A percentile compares a stretch with the other conserved stretches of the same genome.
Evolutionary conservation across 2,888 invertebrate genomes (phyloP).

Genomic region (Pycnomerus fuliginosus): DNA sequence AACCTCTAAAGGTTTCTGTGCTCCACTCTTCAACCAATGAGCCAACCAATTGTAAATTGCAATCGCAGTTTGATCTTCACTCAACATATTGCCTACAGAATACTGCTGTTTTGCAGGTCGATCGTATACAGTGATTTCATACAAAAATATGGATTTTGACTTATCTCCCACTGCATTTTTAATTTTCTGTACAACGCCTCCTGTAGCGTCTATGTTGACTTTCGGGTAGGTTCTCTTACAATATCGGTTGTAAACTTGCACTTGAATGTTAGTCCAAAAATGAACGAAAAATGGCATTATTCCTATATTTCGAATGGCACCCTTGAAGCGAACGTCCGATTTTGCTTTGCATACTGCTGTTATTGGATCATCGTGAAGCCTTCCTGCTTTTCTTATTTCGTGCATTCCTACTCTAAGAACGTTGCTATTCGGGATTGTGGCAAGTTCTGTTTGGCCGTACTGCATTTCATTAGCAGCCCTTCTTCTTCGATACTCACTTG

Average conservation of each 20-base stretch:
- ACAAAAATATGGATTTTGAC: neutral
- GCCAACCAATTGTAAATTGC: neutral
- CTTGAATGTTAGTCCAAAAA: neutral
- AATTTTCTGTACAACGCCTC: neutral
- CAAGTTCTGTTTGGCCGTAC: neutral
- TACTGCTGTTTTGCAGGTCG: neutral
- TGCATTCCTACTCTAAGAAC: neutral
- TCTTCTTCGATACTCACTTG: neutral
- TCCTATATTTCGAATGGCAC: neutral
- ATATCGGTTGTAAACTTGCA: neutral
- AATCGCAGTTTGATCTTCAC: neutral
- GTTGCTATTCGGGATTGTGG: neutral
- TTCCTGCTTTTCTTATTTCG: neutral
- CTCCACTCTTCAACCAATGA: neutral
- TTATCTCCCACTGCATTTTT: neutral
- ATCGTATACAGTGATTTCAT: neutral
- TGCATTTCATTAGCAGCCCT: neutral
- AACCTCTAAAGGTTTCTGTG: neutral
- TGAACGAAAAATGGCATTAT: neutral
- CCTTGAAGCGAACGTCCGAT: neutral
- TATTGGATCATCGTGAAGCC: neutral
- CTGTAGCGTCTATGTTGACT: neutral
- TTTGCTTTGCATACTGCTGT: neutral
- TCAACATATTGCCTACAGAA: neutral
- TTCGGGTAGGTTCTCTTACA: neutral